phyloP scores from a whole-genome alignment of 1,140 invertebrate species.

The Brachionus paranguensis region DNA sequence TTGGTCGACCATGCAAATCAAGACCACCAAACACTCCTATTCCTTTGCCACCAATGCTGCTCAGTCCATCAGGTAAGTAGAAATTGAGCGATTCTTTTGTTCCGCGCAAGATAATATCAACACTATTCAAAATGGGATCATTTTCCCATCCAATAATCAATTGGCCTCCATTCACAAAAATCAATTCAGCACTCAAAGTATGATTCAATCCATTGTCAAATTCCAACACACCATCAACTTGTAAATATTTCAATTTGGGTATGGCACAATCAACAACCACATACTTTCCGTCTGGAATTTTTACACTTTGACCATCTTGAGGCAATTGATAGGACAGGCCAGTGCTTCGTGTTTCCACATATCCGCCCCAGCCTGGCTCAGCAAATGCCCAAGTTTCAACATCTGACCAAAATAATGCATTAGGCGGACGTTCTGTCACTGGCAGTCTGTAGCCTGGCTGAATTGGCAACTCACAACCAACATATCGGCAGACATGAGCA shows the following conservation, averaged over 20 bases:
- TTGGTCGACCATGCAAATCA: slow-evolving; percentile 20
- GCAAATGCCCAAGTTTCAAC: slow-evolving; percentile 19
- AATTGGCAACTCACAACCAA: slow-evolving; percentile 7
- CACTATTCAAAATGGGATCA: slow-evolving; percentile 40
- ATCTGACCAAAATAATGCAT: slow-evolving; percentile 32
- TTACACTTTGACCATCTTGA: slow-evolving; percentile 14
- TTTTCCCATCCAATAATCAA: slow-evolving; percentile 45
- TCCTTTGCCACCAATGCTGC: not conserved
- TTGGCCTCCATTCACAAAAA: slow-evolving; percentile 47
- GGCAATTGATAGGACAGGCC: not conserved
- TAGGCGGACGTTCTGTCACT: not conserved
- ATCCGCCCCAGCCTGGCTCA: slow-evolving; percentile 28
- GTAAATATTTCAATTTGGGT: slow-evolving; percentile 29
- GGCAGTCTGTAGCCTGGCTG: not conserved
- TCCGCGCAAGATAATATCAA: slow-evolving; percentile 45
- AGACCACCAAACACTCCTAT: slow-evolving; percentile 32
- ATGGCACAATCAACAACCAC: not conserved
- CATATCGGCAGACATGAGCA: slow-evolving; percentile 9
- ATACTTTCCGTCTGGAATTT: slow-evolving; percentile 18
- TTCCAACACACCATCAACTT: slow-evolving; percentile 15
- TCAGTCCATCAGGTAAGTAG: not conserved
- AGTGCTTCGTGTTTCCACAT: not conserved
- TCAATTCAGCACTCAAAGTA: slow-evolving; percentile 44
- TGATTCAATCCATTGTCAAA: slow-evolving; percentile 37
- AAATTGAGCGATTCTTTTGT: slow-evolving; percentile 42